Evolutionary conservation across 1,140 invertebrate genomes (phyloP).

Genomic region (Phthorimaea operculella): DNA sequence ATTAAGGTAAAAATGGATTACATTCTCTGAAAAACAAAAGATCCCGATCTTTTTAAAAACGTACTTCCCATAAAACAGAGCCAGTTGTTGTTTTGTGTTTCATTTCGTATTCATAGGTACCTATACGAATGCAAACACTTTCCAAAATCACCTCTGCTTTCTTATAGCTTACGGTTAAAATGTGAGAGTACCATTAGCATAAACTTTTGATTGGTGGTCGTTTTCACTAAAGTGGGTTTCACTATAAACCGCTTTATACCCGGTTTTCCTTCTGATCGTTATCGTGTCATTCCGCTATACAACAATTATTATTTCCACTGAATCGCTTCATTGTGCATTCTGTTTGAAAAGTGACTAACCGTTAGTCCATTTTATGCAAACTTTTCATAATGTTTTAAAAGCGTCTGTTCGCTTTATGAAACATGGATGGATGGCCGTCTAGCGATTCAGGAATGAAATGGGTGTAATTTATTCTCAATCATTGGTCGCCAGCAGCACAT

Average conservation of each 20-base stretch:
- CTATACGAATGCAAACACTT: too few relatives aligned
- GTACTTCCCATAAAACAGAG: too few relatives aligned
- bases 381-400: neutral
- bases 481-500: neutral
- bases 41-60: too few relatives aligned
- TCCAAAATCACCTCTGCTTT: too few relatives aligned
- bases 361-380: neutral
- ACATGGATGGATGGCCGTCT: neutral
- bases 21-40: too few relatives aligned
- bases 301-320: neutral
- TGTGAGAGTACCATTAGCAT: conserved; percentile 19
- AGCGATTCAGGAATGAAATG: neutral
- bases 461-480: neutral
- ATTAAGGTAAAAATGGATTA: too few relatives aligned
- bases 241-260: conserved; percentile 26
- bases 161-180: neutral
- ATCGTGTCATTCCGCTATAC: conserved; percentile 9
- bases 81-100: too few relatives aligned
- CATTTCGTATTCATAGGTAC: too few relatives aligned
- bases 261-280: conserved; percentile 15
- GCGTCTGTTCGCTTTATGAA: neutral
- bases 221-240: conserved; percentile 19
- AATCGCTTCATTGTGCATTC: neutral
- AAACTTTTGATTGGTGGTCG: conserved; percentile 23
- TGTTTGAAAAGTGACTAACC: too few relatives aligned